Evolutionary conservation across 35 echinoderm and acorn worm genomes (phyloP), one percentile per base, ranked within the genome.

Genomic region (Heliocidaris tuberculata): DNA sequence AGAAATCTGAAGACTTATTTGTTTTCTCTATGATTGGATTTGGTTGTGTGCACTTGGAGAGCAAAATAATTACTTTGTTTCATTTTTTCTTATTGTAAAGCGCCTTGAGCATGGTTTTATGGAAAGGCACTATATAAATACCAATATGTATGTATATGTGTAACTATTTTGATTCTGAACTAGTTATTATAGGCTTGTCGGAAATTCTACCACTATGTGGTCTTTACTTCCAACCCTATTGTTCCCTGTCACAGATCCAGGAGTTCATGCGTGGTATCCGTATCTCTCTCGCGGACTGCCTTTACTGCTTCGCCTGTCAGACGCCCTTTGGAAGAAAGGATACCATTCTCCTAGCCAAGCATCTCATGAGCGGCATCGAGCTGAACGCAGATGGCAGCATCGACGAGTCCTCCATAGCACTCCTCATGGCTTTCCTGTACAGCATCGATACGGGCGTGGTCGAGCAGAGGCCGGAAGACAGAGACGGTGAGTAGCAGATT

Each of bases 281-380:
- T 71, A 88, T 90, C 21, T 97, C 95, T 31, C 95, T 99, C 8
- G 94, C 98, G 4, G 97, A 97, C 30, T 99, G 96, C 50, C 93
- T 99, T 30, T 99, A 96, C 60, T 94, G 95, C 90, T 96, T 95
- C 93, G 95, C 98, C 60, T 97, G 97, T 86, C 97, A 97, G 91
- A 96, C 96, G 6, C 94, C 96, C 11, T 90, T 96, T 10, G 31
- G n/a, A 4, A 86, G 93, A 30, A 49, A 97, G 86, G 96, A 97
- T 29, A 93, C 95, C 31, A 88, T 95, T 30, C 95, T 93, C 17
- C 93, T 99, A 4, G 94, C 96, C 17, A 94, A 85, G 48, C 95
- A 96, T 86, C 94, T 99, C 0, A 94, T 95, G 93, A 95, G 91
- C 24, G 60, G 94, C 49, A 93, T 94, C 1, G 32, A 93, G 12